Conservation (phyloP, 92 coral and sea anemone genomes). For the Phenganax stokvisi region DNA sequence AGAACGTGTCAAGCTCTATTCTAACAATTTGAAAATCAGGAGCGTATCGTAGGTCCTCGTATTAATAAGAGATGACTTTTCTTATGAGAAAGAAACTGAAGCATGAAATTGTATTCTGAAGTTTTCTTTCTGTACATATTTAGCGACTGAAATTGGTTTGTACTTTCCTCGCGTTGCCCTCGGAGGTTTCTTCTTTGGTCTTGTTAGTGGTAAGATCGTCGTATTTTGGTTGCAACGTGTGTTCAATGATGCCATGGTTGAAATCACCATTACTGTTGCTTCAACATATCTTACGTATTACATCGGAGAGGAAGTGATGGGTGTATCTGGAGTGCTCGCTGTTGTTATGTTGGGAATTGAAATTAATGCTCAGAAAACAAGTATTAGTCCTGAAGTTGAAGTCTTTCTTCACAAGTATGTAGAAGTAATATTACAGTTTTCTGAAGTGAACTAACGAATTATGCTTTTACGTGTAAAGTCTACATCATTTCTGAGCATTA, state of each 20-base stretch:
- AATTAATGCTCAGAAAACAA: slow-evolving; percentile 82
- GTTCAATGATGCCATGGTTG: slow-evolving; percentile 95
- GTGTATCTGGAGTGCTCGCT: slow-evolving; percentile 92
- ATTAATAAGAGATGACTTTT: no score
- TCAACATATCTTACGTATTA: slow-evolving; percentile 92
- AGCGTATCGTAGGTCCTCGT: no score
- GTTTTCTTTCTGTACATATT: not conserved
- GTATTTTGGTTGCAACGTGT: slow-evolving; percentile 99
- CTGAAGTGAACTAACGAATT: no score
- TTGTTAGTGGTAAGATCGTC: slow-evolving; percentile 84
- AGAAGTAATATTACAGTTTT: not conserved
- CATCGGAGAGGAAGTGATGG: slow-evolving; percentile 93
- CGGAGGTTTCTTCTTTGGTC: slow-evolving; percentile 94
- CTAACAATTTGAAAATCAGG: no score
- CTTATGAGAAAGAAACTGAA: no score
- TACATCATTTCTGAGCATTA: no score
- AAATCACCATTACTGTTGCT: slow-evolving; percentile 90
- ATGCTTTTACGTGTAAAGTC: no score
- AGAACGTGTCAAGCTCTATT: no score
- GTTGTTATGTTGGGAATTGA: slow-evolving; percentile 97
- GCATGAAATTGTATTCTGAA: not conserved
- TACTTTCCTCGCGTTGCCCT: slow-evolving; percentile 96
- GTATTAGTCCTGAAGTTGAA: slow-evolving; percentile 97
- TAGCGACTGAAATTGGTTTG: slow-evolving; percentile 87
- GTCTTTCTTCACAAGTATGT: slow-evolving; percentile 87